Evolutionary conservation across 92 coral and sea anemone genomes (phyloP).

Genomic region (Parazoanthus swiftii): DNA sequence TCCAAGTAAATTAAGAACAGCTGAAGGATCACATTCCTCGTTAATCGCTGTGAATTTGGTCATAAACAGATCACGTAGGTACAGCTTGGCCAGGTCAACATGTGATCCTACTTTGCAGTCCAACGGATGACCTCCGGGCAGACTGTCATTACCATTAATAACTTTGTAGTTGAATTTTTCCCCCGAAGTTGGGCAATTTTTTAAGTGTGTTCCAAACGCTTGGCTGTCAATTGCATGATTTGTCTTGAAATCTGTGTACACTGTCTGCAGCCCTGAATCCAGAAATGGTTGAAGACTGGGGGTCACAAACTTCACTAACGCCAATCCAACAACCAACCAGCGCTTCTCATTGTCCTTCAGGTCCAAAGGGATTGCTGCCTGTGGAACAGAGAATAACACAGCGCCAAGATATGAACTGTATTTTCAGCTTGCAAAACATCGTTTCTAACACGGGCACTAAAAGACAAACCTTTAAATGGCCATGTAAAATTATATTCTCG

Average conservation of each 20-base stretch:
- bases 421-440: no score
- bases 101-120: background rate
- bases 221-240: background rate
- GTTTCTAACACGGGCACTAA: no score
- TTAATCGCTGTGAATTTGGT: no score
- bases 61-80: no score
- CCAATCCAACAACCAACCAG: background rate
- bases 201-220: background rate
- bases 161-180: background rate
- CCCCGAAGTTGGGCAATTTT: background rate
- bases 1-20: slow-evolving; percentile 1
- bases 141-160: background rate
- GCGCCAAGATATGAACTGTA: no score
- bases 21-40: background rate
- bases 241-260: background rate
- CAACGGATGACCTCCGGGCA: background rate
- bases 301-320: background rate
- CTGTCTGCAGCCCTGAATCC: background rate
- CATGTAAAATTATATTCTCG: no score
- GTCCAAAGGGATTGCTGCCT: background rate
- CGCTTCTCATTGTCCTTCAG: background rate
- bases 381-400: no score
- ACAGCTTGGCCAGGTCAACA: no score
- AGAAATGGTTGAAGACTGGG: background rate
- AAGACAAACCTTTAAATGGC: no score